Base-by-base conservation (phyloP, 1,140 invertebrate species). In the Trinorchestia longiramus region DNA sequence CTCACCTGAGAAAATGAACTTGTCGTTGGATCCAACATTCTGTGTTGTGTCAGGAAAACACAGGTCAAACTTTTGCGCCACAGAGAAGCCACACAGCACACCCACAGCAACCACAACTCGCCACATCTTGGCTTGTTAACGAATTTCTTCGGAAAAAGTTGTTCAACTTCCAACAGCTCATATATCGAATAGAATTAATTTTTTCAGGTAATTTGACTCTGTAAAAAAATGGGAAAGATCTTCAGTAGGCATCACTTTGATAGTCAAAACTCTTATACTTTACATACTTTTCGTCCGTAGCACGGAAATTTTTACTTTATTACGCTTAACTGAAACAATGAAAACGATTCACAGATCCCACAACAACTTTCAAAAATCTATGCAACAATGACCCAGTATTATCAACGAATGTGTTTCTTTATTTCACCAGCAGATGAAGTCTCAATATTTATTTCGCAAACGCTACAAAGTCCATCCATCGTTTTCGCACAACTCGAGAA, bases 1-100 rank as follows among this genome's bases (percentile, higher is more conserved):
- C 44, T 94, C 44, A 94, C 92, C 92, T 47, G 92, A 43, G 92
- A 94, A 94, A 36, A 47, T 40, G 92, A 45, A 94, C 92, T 94
- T 40, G 43, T 94, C 41, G 92, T 15, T 40, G 6, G 92, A 44
- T 15, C 15, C 92, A 45, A 6, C 0, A 11, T 42, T 6, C 43
- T 40, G 41, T 11, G 92, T 36, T 40, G 43, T 17, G 44, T 94
- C 92, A 8, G 92, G 43, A 36, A 94, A 94, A 45, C 92, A 94
- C 0, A 94, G 44, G 44, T 94, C 92, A 40, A 94, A 94, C 92
- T 94, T 42, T 40, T 40, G 36, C 43, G 15, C 43, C 92, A 11
- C 44, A 19, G 43, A 45, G 44, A 43, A 11, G 43, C 92, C 44
- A 40, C 43, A 94, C 43, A 94, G 43, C 8, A 36, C 88, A 15